A percentile compares a stretch with the other conserved stretches of the same genome.
These are phyloP conservation scores for Cyprinodon brontotheroides DNA, from an alignment of 2,113 vertebrate species.

Conservation along the genomic window DNA sequence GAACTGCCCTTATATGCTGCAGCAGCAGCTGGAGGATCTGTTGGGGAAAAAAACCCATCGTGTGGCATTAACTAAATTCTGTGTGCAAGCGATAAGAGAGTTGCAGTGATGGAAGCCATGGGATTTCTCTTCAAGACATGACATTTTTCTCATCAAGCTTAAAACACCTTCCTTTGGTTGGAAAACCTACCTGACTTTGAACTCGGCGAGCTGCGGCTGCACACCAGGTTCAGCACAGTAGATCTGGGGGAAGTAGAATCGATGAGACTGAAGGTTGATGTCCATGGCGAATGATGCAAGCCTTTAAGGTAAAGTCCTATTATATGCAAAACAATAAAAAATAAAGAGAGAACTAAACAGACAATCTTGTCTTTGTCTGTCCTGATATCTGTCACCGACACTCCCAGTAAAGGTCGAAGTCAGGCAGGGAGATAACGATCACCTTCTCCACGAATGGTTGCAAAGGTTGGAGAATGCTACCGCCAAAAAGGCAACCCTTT, in stretches of 20 bases:
- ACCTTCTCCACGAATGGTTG: conserved; percentile 20
- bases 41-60: conserved; percentile 1
- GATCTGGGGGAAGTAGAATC: conserved; percentile 80
- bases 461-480: conserved; percentile 41
- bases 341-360: neutral
- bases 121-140: neutral
- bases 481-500: conserved; percentile 59
- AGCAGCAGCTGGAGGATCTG: conserved; percentile 38
- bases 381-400: conserved; percentile 21
- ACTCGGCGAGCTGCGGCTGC: conserved; percentile 72
- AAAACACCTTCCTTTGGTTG: conserved; percentile 1
- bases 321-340: neutral
- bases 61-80: conserved; percentile 1
- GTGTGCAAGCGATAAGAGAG: conserved; percentile 2
- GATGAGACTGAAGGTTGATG: conserved; percentile 78
- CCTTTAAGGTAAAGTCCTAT: conserved; percentile 19
- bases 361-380: conserved; percentile 29
- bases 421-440: neutral
- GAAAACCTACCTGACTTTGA: conserved; percentile 78
- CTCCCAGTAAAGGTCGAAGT: conserved; percentile 6
- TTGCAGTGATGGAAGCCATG: neutral
- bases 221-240: conserved; percentile 75
- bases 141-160: neutral
- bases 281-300: conserved; percentile 66
- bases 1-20: conserved; percentile 44